Evolutionary conservation across 2,113 vertebrate genomes (phyloP).

Genomic region (Microcebus tavaratra): DNA sequence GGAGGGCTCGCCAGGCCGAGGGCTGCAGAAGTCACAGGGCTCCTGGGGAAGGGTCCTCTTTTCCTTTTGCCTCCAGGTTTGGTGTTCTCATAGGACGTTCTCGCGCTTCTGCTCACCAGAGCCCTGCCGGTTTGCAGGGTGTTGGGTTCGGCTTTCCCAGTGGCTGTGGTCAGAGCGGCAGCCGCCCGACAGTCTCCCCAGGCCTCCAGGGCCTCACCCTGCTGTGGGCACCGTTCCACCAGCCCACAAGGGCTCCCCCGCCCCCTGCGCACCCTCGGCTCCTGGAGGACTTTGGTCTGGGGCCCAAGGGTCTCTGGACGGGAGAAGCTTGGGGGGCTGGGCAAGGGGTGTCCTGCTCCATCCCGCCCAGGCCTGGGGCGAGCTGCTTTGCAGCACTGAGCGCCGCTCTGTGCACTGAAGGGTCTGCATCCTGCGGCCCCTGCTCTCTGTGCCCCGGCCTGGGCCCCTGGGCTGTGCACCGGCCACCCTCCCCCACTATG

Average conservation of each 20-base stretch:
- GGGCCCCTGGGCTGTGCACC: rapidly evolving
- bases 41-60: not conserved
- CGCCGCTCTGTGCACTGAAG: rapidly evolving
- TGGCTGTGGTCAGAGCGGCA: not conserved
- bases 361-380: no score
- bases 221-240: not conserved
- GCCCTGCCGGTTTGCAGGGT: rapidly evolving
- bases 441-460: rapidly evolving
- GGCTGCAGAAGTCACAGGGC: no score
- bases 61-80: rapidly evolving
- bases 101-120: rapidly evolving
- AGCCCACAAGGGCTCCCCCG: not conserved
- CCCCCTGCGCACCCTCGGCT: no score
- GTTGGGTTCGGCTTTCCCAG: not conserved
- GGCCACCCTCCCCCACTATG: rapidly evolving
- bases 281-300: not conserved
- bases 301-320: not conserved
- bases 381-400: not conserved
- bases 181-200: not conserved
- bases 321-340: not conserved
- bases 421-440: not conserved
- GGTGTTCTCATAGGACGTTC: rapidly evolving
- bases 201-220: not conserved
- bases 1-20: no score
- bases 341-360: no score